Base-by-base conservation (phyloP, 2,888 invertebrate species). In the Plutella xylostella region DNA sequence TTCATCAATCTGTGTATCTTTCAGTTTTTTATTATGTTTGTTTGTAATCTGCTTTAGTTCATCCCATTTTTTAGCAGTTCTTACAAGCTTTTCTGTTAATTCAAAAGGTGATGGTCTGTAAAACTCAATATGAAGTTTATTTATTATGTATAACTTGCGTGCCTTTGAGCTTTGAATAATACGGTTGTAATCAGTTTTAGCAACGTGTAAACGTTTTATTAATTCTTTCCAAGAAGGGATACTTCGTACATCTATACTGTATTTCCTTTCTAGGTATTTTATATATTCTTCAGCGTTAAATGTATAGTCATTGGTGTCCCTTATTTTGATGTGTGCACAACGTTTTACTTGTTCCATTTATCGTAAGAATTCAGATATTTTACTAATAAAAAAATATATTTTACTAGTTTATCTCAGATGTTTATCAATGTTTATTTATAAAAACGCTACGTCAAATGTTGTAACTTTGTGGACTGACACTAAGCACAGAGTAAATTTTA, bases 31-130 rank as follows among this genome's bases (percentile, higher is more conserved):
- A 2, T 3, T 18, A 12, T n/a, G n/a, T n/a, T n/a, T n/a, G n/a
- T n/a, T 19, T 20, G 12, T 37, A 18, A 11, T 51, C 43, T 35
- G 41, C 17, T 17, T 47, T 35, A 66, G 48, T 40, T 51, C 44
- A 47, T 58, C 41, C 78, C 78, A 77, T 51, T 56, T 59, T n/a
- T 54, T 55, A 28, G 63, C 55, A 37, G 78, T 79, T 53, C 78
- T 69, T 41, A 57, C 59, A 30, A 75, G 54, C 35, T 59, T 56
- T 7, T 65, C 58, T 3, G 68, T 72, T 46, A 78, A 54, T 43
- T 68, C 61, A 56, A 79, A 79, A 0, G 82, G 79, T 1, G 78
- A 69, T 30, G 51, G 54, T 53, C 72, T 68, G 11, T 55, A 62
- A 14, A 52, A 56, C 52, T 82, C 58, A 37, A 52, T 53, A 34